Percentiles rank a stretch among this genome's conserved stretches.
Conservation (phyloP, 2,113 vertebrate genomes). For the Diphyllodes magnificus region DNA sequence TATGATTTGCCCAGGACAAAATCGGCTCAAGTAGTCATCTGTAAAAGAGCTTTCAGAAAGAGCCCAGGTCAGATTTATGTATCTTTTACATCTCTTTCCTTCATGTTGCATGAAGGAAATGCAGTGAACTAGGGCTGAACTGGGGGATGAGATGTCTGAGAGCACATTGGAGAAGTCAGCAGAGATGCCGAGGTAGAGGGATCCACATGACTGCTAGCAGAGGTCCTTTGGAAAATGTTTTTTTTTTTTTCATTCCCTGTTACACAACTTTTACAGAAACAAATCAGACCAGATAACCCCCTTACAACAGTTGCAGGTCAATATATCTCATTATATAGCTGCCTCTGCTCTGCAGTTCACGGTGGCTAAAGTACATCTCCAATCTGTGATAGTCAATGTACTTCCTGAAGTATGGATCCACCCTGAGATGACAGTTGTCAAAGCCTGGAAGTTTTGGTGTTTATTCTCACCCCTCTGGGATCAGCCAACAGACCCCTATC, state of each 20-base stretch:
- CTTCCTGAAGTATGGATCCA: background rate
- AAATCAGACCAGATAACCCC: background rate
- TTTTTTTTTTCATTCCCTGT: background rate
- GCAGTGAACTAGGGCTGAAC: background rate
- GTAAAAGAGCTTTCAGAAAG: background rate
- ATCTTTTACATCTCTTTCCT: background rate
- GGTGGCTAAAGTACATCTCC: background rate
- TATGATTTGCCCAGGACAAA: background rate
- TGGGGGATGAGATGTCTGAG: background rate
- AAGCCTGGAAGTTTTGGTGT: background rate
- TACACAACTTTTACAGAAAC: background rate
- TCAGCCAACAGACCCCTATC: background rate
- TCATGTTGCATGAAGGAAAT: background rate
- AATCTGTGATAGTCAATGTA: background rate
- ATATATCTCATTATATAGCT: background rate
- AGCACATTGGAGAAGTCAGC: background rate
- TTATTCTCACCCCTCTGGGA: background rate
- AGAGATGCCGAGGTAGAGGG: background rate
- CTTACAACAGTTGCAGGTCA: background rate
- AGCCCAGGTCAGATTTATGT: background rate
- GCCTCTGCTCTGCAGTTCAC: background rate
- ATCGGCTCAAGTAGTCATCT: background rate
- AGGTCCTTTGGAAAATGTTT: background rate
- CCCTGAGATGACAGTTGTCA: background rate
- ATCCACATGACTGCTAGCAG: background rate